Conservation (phyloP, 2,888 invertebrate species). For the Pemphredon lugubris region DNA sequence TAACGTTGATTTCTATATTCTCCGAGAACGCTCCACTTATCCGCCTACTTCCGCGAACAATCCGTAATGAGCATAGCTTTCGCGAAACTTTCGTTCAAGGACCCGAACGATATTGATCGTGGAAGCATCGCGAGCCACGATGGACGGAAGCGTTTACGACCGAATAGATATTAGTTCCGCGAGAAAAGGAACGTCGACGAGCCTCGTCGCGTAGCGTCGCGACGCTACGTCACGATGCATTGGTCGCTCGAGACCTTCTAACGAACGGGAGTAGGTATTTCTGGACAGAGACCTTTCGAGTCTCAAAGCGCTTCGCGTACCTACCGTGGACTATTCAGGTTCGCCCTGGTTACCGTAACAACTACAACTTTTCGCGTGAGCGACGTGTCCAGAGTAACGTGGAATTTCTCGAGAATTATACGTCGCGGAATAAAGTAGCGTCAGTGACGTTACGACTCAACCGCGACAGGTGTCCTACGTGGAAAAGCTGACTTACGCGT, state of each 20-base stretch:
- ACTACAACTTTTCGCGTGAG: conserved; percentile 9
- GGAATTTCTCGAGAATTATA: conserved; percentile 33
- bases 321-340: too few relatives aligned
- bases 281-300: conserved; percentile 44
- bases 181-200: conserved; percentile 26
- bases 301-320: conserved; percentile 5
- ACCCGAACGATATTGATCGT: conserved; percentile 40
- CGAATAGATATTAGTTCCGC: conserved; percentile 56
- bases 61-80: background rate
- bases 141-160: conserved; percentile 52
- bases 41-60: background rate
- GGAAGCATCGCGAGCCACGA: conserved; percentile 44
- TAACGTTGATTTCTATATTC: too few relatives aligned
- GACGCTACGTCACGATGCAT: conserved; percentile 53
- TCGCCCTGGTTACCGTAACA: conserved; percentile 6
- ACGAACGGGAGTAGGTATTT: conserved; percentile 47
- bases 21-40: background rate
- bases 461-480: too few relatives aligned
- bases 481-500: too few relatives aligned
- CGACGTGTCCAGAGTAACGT: background rate
- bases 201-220: too few relatives aligned
- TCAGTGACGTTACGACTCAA: too few relatives aligned
- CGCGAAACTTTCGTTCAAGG: conserved; percentile 21
- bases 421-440: too few relatives aligned
- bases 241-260: conserved; percentile 39